phyloP scores from a whole-genome alignment of 1,140 invertebrate species.

The Drosophila repleta region DNA sequence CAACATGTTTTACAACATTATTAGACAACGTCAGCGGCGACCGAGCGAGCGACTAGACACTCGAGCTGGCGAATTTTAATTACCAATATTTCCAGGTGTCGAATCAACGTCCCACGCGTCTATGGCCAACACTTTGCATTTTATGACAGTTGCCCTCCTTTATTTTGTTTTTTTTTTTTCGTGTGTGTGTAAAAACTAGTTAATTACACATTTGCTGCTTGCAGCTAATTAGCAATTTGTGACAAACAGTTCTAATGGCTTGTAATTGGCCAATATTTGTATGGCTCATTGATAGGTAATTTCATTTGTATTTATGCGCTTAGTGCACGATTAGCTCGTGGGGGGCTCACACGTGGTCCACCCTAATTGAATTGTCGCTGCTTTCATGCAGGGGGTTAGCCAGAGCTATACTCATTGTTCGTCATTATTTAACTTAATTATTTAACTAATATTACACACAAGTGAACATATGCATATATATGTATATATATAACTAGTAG shows the following conservation, averaged over 20 bases:
- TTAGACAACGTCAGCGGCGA: slow-evolving; percentile 61
- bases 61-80: slow-evolving; percentile 68
- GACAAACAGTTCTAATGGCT: slow-evolving; percentile 70
- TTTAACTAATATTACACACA: slow-evolving; percentile 13
- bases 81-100: slow-evolving; percentile 79
- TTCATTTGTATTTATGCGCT: slow-evolving; percentile 68
- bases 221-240: slow-evolving; percentile 72
- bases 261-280: slow-evolving; percentile 70
- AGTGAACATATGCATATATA: not conserved
- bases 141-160: slow-evolving; percentile 54
- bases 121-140: slow-evolving; percentile 60
- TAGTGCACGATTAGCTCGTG: slow-evolving; percentile 39
- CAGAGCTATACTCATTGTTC: slow-evolving; percentile 12
- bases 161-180: no score
- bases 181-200: slow-evolving; percentile 1
- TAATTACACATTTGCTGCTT: slow-evolving; percentile 54
- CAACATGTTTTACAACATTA: slow-evolving; percentile 80
- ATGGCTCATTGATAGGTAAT: slow-evolving; percentile 62
- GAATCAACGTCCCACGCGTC: slow-evolving; percentile 65
- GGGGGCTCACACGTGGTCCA: slow-evolving; percentile 4
- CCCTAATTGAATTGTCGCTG: slow-evolving; percentile 42
- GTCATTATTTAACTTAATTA: slow-evolving; percentile 13
- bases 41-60: slow-evolving; percentile 26
- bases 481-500: not conserved
- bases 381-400: slow-evolving; percentile 13